These are phyloP conservation scores for Lepidocolaptes lacrymiger DNA, from an alignment of 2,797 vertebrate genomes.

Conservation along the genomic window DNA sequence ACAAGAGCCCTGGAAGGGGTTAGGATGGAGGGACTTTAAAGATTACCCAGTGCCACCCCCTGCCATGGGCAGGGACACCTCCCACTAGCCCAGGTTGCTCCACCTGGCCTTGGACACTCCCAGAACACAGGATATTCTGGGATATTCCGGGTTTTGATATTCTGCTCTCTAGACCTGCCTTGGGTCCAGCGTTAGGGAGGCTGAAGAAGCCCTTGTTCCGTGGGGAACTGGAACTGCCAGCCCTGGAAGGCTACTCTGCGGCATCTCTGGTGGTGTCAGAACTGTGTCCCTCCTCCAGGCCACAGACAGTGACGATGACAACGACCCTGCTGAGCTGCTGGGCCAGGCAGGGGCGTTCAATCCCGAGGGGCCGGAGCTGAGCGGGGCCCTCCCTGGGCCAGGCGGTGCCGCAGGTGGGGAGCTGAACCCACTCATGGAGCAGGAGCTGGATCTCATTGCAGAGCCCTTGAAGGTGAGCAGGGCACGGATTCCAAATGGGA, in stretches of 20 bases:
- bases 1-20: neutral
- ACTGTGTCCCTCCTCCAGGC: constrained; percentile 65
- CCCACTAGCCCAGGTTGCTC: neutral
- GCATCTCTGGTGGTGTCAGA: neutral
- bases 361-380: constrained; percentile 8
- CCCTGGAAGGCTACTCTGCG: neutral
- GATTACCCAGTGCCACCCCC: neutral
- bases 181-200: neutral
- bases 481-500: no score
- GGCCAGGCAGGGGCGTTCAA: constrained; percentile 65
- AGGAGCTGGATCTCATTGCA: constrained; percentile 85
- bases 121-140: neutral
- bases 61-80: neutral
- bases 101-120: no score
- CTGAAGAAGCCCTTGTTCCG: neutral
- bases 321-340: constrained; percentile 60
- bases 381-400: neutral
- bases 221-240: neutral
- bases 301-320: constrained; percentile 84
- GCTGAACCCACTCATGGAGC: constrained; percentile 63
- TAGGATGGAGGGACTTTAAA: neutral
- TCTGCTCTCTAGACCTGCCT: neutral
- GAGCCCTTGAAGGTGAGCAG: constrained; percentile 87
- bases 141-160: neutral
- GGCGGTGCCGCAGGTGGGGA: constrained; percentile 80